Base-by-base conservation (phyloP, 1,140 invertebrate species). In the Monomorium pharaonis region DNA sequence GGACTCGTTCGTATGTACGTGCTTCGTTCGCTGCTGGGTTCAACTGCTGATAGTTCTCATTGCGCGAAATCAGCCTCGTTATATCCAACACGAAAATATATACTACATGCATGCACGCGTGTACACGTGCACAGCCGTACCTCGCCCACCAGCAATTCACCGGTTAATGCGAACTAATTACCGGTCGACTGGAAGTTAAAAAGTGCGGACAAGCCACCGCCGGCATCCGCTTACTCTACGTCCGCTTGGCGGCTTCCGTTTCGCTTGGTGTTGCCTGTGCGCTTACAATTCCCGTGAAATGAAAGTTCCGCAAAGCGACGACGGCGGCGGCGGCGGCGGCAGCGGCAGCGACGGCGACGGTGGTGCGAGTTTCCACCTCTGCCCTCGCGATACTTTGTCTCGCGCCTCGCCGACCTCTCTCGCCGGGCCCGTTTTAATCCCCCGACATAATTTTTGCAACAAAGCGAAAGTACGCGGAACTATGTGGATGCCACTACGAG, bases 141-240 rank as follows among this genome's bases (percentile, higher is more conserved):
- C 58, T 21, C 75, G 80, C 60, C n/a, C 51, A 89, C 58, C 21
- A 56, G 78, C 84, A 62, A 86, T 87, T 88, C 65, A 47, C 84
- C 24, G 83, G 88, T 87, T 94, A 94, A 94, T 93, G 93, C 90
- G 86, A 92, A 93, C 92, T 94, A 94, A 93, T 94, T 94, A 95
- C 92, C 86, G 76, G 70, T 78, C 91, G 89, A 92, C 85, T 87
- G 92, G 88, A 93, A 94, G 93, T 94, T 93, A 92, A 94, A 89
- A 95, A 94, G 93, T 93, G 93, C 88, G 89, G 91, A 92, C 91
- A 93, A 92, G 90, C 91, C 86, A 86, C 90, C 87, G 85, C 90
- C 24, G 70, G 83, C 62, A 78, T 87, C 70, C 67, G 83, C 54
- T 77, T 70, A 77, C 74, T 62, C 37, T 54, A 42, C 27, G 49